These are phyloP conservation scores for Neotoma lepida DNA, from an alignment of 2,113 vertebrate genomes.

Conservation along the genomic window DNA sequence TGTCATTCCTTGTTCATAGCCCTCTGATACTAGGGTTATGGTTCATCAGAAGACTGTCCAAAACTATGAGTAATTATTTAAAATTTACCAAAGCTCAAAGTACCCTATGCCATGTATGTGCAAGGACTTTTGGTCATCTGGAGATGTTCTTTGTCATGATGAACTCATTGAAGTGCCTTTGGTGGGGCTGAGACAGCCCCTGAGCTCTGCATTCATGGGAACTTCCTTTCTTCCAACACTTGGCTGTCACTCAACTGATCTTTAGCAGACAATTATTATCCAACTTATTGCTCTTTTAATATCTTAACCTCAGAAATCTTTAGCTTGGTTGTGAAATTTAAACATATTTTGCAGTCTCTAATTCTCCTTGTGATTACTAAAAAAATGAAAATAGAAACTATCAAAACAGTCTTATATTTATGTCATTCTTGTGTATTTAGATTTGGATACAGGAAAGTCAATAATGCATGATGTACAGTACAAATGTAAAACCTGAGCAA, in stretches of 20 bases:
- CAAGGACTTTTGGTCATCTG: neutral
- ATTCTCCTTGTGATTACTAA: constrained; percentile 7
- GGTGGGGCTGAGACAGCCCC: neutral
- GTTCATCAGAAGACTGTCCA: neutral
- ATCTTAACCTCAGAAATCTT: constrained; percentile 38
- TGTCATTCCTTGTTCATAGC: neutral
- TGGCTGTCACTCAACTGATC: neutral
- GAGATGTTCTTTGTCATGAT: neutral
- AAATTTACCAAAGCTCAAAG: neutral
- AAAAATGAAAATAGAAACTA: neutral
- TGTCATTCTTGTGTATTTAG: neutral
- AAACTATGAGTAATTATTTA: neutral
- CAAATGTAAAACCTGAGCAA: neutral
- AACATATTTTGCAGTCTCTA: neutral
- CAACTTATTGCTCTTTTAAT: neutral
- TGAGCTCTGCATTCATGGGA: neutral
- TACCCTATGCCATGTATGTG: neutral
- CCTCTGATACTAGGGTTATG: neutral
- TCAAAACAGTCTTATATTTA: neutral
- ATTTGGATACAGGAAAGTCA: neutral
- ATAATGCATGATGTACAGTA: too few species aligned
- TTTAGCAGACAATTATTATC: neutral
- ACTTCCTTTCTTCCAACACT: neutral
- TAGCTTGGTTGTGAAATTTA: neutral
- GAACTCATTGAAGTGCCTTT: neutral